phyloP scores from a whole-genome alignment of 2,888 invertebrate species.

The Psylliodes chrysocephalus region DNA sequence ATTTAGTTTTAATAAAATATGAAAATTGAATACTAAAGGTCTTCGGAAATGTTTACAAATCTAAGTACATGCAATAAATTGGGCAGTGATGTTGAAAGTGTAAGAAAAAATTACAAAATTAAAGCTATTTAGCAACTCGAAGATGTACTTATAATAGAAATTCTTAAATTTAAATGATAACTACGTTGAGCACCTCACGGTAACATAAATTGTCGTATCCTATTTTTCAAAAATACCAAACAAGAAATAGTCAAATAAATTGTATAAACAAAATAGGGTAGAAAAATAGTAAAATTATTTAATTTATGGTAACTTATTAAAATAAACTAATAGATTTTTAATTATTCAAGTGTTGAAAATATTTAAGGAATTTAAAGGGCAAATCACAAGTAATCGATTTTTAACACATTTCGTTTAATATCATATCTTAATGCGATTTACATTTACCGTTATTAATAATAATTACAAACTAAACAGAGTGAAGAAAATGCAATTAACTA shows the following conservation, averaged over 20 bases:
- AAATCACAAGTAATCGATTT: no score
- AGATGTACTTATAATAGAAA: background rate
- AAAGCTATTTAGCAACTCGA: background rate
- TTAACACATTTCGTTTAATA: no score
- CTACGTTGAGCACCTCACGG: conserved; percentile 23
- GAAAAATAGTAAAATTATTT: background rate
- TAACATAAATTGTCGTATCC: conserved; percentile 4
- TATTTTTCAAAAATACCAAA: background rate
- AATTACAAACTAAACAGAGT: background rate
- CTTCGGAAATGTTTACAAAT: no score
- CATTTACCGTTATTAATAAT: background rate
- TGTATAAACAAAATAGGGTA: background rate
- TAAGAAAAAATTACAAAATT: background rate
- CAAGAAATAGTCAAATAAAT: no score
- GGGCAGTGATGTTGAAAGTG: background rate
- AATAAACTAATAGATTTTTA: background rate
- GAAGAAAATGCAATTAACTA: background rate
- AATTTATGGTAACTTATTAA: background rate
- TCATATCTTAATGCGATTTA: background rate
- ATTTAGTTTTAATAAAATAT: background rate
- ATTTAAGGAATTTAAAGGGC: background rate
- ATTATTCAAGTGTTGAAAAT: background rate
- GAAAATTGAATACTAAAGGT: no score
- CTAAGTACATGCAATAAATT: no score
- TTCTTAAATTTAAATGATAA: conserved; percentile 9